phyloP scores from a whole-genome alignment of 2,888 invertebrate species.

The Sipunculus nudus region DNA sequence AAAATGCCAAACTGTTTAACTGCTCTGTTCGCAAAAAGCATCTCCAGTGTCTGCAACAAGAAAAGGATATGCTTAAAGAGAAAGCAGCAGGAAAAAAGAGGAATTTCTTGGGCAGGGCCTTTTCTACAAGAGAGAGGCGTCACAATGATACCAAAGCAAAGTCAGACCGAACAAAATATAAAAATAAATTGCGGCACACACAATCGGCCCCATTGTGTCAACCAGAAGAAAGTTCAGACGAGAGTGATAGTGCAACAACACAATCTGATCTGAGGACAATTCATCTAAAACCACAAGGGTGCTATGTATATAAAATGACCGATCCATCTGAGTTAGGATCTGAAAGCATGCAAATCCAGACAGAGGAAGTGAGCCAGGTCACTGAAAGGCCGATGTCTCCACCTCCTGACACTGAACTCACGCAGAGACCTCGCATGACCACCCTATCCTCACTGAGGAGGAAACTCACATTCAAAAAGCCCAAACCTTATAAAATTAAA shows the following conservation, averaged over 20 bases:
- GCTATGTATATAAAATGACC: conserved; percentile 19
- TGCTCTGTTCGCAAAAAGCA: background rate
- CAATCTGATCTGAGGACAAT: no score
- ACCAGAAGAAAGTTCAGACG: background rate
- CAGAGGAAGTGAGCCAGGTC: no score
- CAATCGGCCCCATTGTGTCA: background rate
- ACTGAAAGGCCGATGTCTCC: no score
- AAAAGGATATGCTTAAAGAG: background rate
- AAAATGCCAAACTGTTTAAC: background rate
- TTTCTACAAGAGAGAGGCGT: no score
- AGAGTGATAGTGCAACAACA: no score
- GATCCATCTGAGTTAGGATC: background rate
- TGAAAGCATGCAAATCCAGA: no score
- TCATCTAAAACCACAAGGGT: conserved; percentile 18
- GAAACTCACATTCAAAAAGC: no score
- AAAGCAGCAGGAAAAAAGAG: conserved; percentile 1
- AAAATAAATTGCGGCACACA: background rate
- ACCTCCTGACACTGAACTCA: no score
- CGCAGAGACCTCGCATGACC: no score
- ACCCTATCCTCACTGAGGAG: no score
- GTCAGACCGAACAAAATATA: background rate
- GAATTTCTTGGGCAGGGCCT: no score
- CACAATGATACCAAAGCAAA: background rate
- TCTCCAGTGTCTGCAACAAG: background rate
- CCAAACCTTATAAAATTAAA: no score